Percentiles rank a stretch among this genome's conserved stretches.
Evolutionary conservation across 2,888 invertebrate genomes (phyloP).

Genomic region (Melitaea athalia): DNA sequence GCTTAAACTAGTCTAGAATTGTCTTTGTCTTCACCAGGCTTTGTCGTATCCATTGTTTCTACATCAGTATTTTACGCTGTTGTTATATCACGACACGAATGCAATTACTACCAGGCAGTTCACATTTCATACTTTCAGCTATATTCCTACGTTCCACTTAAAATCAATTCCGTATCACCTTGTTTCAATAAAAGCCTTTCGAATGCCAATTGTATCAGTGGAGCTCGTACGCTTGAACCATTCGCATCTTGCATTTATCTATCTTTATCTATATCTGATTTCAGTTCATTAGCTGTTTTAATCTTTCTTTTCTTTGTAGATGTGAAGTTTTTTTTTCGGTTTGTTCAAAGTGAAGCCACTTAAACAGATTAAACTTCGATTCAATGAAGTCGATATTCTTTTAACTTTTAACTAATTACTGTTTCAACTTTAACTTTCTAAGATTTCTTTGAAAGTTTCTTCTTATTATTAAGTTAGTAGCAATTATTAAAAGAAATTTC

Average conservation of each 20-base stretch:
- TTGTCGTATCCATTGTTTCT: neutral
- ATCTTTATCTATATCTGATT: slow-evolving; percentile 1
- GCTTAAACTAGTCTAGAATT: neutral
- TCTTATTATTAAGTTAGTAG: neutral
- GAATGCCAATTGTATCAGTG: slow-evolving; percentile 40
- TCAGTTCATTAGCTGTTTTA: neutral
- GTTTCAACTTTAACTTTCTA: neutral
- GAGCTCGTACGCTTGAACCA: slow-evolving; percentile 36
- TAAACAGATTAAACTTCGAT: neutral
- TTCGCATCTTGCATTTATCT: slow-evolving; percentile 28
- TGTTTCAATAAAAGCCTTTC: slow-evolving; percentile 40
- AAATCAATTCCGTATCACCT: slow-evolving; percentile 43
- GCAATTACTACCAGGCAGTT: slow-evolving; percentile 57
- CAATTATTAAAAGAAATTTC: neutral
- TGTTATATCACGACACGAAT: slow-evolving; percentile 55
- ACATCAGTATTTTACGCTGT: slow-evolving; percentile 5
- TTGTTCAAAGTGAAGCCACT: neutral
- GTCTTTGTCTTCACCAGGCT: neutral
- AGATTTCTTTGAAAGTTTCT: neutral
- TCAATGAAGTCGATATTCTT: neutral
- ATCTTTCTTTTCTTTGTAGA: neutral
- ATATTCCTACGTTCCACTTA: slow-evolving; percentile 42
- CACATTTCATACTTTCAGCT: slow-evolving; percentile 55
- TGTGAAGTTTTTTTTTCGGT: neutral
- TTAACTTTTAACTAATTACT: neutral